Base-by-base conservation (phyloP, 2,888 invertebrate species). In the Volucella bombylans region DNA sequence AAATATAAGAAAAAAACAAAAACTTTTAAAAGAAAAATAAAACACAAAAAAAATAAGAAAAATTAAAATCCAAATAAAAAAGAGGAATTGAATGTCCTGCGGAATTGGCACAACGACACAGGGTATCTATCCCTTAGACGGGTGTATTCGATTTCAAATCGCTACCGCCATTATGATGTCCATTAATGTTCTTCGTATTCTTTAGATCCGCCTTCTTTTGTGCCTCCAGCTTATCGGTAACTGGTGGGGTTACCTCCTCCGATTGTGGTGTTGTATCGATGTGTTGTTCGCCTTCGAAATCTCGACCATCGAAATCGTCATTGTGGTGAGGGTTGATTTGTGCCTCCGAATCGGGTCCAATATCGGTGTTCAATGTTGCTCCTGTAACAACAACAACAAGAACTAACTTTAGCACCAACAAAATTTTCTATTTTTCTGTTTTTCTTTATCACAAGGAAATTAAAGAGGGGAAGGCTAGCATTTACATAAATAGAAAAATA, bases 331-430 rank as follows among this genome's bases (percentile, higher is more conserved):
- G 94, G 85, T 94, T 94, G 88, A 94, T 94, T 79, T 94, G 94
- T 87, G 94, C 94, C 86, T 92, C 94, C 64, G 94, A 93, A 89
- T 94, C 94, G 62, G 94, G 94, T 87, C 92, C 89, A 88, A 94
- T 93, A 90, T 94, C 94, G 86, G 93, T 93, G 90, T 93, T 93
- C 88, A 93, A 92, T 69, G 93, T 93, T 87, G 93, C 93, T 90
- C 94, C 94, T 94, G 94, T 90, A 93, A 93, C 92, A 91, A 93
- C 94, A 93, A 94, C 93, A 93, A 93, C 93, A 91, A 92, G 91
- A 91, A 92, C 91, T 91, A 91, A 90, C 91, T 90, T 91, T 90
- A 91, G 90, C 90, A 89, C 88, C 87, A 74, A 50, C 31, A 6
- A 31, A 31, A 31, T 31, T 31, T 31, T 31, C 31, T 4, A 6